Evolutionary conservation across 2,113 vertebrate species (phyloP), one percentile per base, ranked within the genome.

Genomic region (Gasterosteus nipponicus): DNA sequence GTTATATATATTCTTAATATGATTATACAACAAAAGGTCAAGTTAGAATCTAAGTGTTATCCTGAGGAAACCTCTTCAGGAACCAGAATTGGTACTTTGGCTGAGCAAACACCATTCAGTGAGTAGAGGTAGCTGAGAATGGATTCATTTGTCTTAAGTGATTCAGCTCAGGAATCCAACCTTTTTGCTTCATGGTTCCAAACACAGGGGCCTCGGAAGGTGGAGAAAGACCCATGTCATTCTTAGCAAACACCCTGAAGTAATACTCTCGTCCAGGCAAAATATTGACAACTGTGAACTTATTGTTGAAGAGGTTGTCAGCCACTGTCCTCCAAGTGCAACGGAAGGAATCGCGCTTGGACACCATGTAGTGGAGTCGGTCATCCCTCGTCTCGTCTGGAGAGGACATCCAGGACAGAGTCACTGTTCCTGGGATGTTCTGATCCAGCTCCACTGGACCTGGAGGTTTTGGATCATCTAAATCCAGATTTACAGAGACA

Each of bases 171-270:
- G 77, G 61, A n/a, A 83, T 82, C 87, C 70, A 77, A 94, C 96
- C 94, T 90, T 85, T 94, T 75, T 89, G 91, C 65, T 84, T 92
- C 46, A 78, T 64, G 67, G 90, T 89, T 72, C 67, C 89, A 95
- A 96, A 99, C 4, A 90, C 87, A 10, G 89, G 85, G 11, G 95
- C 95, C 56, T 94, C 93, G 3, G 96, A 94, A 0, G 96, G 95
- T 3, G 79, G 68, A 41, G 97, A 98, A 72, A 86, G 29, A 29
- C 96, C 96, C 85, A 96, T 86, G 79, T 91, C 92, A 11, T 96
- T 99, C 88, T 96, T 96, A 56, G 97, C 96, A 81, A 96, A 92
- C 10, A 97, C 95, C 7, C 95, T 94, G 83, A 99, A 98, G 89
- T 94, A 78, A 86, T 99, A 98, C 76, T 96, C 92, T 3, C 90